Evolutionary conservation across 1,140 invertebrate species (phyloP).

Genomic region (Ceratosolen fusciceps): DNA sequence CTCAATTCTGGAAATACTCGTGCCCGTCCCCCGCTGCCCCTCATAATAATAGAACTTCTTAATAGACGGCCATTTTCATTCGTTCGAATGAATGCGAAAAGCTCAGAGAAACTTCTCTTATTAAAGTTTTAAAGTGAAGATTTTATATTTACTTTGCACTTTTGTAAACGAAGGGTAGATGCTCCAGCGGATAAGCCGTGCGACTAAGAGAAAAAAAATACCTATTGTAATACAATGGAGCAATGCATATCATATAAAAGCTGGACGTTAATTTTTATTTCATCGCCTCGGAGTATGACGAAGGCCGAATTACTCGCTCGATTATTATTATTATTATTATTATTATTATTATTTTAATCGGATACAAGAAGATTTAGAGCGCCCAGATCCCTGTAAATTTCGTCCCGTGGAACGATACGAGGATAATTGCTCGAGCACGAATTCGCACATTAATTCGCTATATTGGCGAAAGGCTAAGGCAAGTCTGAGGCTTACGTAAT

Average conservation of each 20-base stretch:
- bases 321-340: not conserved
- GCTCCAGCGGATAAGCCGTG: not conserved
- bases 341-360: not conserved
- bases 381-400: not conserved
- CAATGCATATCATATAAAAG: not conserved
- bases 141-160: not conserved
- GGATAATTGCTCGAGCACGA: not conserved
- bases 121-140: not conserved
- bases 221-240: not conserved
- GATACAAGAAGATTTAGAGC: not conserved
- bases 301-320: not conserved
- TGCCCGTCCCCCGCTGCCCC: not conserved
- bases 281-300: no score
- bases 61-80: slow-evolving; percentile 8
- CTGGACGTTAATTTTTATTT: not conserved
- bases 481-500: no score
- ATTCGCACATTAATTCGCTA: not conserved
- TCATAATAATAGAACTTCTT: not conserved
- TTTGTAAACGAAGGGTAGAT: not conserved
- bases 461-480: no score
- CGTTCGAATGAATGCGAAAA: not conserved
- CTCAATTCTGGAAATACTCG: slow-evolving; percentile 2
- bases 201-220: not conserved
- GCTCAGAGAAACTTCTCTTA: not conserved
- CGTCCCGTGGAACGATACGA: not conserved